Base-by-base conservation (phyloP, 2,113 vertebrate genomes). In the Clupea harengus region DNA sequence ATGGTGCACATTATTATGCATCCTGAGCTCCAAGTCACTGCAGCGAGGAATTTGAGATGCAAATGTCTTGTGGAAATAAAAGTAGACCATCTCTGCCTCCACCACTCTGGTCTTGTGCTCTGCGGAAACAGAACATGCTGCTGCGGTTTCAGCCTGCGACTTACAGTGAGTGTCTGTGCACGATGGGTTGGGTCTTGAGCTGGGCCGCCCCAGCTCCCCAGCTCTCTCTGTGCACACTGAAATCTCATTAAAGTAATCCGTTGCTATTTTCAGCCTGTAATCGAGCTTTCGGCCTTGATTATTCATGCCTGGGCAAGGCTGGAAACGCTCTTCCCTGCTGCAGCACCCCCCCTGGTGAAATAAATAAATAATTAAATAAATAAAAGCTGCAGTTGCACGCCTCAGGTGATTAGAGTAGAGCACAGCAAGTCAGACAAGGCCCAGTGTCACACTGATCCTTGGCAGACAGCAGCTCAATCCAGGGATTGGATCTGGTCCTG, bases 191-290 rank as follows among this genome's bases (percentile, higher is more conserved):
- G 64, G n/a, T 92, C 94, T 92, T 92, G 89, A 91, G 88, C 91
- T 84, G 85, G 93, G 91, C 94, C 95, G 93, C 95, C 95, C 46
- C 45, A 84, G 87, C 88, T 88, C 95, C 95, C 46, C 45, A 84
- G 87, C 88, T 88, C 85, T 86, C 86, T 87, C 86, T 75, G 17
- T 54, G 88, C 86, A 87, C 82, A 81, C 86, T 95, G 94, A 95
- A 96, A 96, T 96, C 95, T 97, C 95, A 95, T 96, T 96, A 96
- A 96, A 96, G 93, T 96, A 96, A 97, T 95, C 95, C 93, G 95
- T 93, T 94, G 90, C 95, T 96, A 96, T 96, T 96, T 97, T 95
- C 94, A 97, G 96, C 91, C 91, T 89, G 93, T 95, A 95, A 96
- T 95, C 93, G 90, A 96, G 94, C 94, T 94, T 95, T 94, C 95